Conservation (phyloP, 2,113 vertebrate species). For the Microtus montanus region DNA sequence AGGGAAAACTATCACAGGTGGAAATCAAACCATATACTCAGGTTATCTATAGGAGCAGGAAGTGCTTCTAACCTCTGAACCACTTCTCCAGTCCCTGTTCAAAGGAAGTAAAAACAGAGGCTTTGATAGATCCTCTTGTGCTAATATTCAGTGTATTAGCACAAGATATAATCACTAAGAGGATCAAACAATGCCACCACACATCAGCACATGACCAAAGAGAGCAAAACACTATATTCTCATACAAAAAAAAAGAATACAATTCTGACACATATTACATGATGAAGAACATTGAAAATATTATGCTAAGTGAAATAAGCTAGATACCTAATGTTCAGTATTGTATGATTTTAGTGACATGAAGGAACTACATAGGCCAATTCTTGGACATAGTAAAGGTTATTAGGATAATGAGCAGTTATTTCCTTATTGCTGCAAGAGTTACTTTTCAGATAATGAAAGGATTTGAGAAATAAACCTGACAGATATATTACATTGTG, state of each 20-base stretch:
- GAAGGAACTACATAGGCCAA: neutral
- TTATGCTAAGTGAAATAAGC: neutral
- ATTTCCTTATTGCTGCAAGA: neutral
- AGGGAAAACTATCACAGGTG: too few species aligned
- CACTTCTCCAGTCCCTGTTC: neutral
- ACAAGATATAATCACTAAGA: neutral
- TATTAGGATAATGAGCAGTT: neutral
- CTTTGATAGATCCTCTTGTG: neutral
- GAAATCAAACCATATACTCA: too few species aligned
- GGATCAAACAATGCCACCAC: neutral
- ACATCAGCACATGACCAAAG: neutral
- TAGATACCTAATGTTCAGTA: neutral
- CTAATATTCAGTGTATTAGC: neutral
- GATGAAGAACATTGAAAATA: neutral
- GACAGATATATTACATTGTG: too few species aligned
- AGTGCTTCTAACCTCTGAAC: neutral
- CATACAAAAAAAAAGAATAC: neutral
- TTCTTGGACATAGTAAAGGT: neutral
- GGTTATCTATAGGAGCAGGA: neutral
- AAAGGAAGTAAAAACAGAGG: neutral
- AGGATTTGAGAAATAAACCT: neutral
- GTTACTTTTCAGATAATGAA: neutral
- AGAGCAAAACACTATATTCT: neutral
- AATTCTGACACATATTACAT: neutral
- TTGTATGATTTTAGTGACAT: neutral